Conservation (phyloP, 2,113 vertebrate genomes). For the Neopipo cinnamomea region DNA sequence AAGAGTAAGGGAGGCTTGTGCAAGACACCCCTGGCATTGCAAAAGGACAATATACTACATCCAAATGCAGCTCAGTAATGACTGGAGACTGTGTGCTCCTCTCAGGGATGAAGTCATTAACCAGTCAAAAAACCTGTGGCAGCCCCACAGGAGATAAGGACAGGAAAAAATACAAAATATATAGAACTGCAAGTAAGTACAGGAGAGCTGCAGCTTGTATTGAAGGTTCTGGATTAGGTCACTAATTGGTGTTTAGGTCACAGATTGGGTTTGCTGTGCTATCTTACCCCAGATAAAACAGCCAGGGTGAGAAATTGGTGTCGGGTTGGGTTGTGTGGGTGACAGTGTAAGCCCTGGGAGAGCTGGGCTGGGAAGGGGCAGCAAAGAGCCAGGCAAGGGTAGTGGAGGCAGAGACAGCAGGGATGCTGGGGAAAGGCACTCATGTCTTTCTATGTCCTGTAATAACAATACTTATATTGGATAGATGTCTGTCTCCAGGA, state of each 20-base stretch:
- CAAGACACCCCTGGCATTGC: slow-evolving; percentile 14
- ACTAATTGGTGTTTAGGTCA: too few relatives aligned
- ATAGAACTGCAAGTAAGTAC: background rate
- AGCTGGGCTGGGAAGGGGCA: background rate
- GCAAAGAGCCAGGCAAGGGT: background rate
- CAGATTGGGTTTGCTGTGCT: background rate
- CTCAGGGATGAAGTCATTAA: background rate
- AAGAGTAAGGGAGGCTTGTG: slow-evolving; percentile 31
- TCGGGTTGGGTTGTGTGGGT: accelerated
- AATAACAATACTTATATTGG: background rate
- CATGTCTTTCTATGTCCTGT: background rate
- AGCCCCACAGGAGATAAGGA: background rate
- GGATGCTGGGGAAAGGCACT: background rate
- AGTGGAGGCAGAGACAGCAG: background rate
- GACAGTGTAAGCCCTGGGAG: background rate
- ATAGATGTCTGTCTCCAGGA: background rate
- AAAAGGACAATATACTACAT: background rate
- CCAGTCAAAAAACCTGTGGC: background rate
- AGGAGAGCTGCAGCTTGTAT: background rate
- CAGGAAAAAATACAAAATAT: background rate
- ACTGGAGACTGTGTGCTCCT: background rate
- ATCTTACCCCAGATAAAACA: background rate
- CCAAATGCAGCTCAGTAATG: background rate
- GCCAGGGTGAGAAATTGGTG: background rate
- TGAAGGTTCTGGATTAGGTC: background rate